Conservation (phyloP, 2,113 vertebrate species). For the Irena cyanogastra region DNA sequence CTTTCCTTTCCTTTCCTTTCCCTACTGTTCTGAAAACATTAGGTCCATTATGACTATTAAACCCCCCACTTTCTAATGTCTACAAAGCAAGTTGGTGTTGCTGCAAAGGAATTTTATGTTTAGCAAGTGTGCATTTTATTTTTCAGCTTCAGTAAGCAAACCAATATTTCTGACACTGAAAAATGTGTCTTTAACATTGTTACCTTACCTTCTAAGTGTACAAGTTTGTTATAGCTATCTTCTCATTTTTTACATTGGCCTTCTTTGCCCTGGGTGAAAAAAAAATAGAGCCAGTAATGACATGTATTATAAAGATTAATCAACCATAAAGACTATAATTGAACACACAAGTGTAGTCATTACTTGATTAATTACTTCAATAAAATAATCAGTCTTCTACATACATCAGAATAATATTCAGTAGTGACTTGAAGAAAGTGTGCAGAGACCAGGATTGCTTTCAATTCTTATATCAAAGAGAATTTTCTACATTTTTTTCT, state of each 20-base stretch:
- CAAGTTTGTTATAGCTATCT: constrained; percentile 49
- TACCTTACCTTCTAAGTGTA: constrained; percentile 16
- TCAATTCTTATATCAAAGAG: neutral
- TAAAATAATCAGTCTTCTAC: constrained; percentile 68
- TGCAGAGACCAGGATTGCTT: neutral
- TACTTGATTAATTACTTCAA: constrained; percentile 79
- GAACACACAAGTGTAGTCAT: constrained; percentile 76
- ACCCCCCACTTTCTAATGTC: no score
- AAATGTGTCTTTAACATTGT: constrained; percentile 47
- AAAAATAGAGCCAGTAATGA: constrained; percentile 57
- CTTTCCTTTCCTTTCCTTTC: no score
- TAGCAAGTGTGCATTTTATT: no score
- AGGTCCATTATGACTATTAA: no score
- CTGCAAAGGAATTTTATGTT: no score
- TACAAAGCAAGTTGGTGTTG: no score
- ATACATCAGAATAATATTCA: constrained; percentile 64
- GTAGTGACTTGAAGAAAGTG: neutral
- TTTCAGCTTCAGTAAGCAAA: constrained; percentile 51
- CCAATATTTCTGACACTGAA: constrained; percentile 61
- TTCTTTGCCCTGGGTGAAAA: constrained; percentile 54
- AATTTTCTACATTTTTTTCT: neutral
- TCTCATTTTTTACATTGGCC: constrained; percentile 31
- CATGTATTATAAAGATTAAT: constrained; percentile 76
- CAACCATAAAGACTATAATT: constrained; percentile 76
- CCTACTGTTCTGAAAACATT: no score